Conservation (phyloP, 2,888 invertebrate species). For the Leucoptera coffeella region DNA sequence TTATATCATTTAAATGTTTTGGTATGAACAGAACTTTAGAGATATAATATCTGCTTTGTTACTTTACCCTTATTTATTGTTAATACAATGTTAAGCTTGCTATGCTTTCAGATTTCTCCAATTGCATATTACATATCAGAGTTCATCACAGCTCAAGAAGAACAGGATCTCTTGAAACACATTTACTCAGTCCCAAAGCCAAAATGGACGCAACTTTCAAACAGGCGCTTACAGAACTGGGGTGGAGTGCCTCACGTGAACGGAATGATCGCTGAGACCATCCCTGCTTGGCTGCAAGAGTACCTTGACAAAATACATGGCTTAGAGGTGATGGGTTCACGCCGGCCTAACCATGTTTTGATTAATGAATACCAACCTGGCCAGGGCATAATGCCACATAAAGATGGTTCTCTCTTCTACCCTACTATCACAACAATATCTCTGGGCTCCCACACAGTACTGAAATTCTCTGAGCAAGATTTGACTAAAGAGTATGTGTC, state of each 20-base stretch:
- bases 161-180: slow-evolving; percentile 61
- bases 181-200: slow-evolving; percentile 82
- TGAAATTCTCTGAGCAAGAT: slow-evolving; percentile 69
- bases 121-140: slow-evolving; percentile 78
- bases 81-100: too few species aligned
- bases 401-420: slow-evolving; percentile 90
- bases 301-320: slow-evolving; percentile 65
- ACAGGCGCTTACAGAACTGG: slow-evolving; percentile 94
- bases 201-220: slow-evolving; percentile 91
- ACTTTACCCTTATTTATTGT: too few species aligned
- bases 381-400: slow-evolving; percentile 96
- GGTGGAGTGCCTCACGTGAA: slow-evolving; percentile 91
- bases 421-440: slow-evolving; percentile 91
- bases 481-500: slow-evolving; percentile 20
- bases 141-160: slow-evolving; percentile 73
- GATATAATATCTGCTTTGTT: too few species aligned
- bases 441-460: slow-evolving; percentile 81
- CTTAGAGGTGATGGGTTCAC: slow-evolving; percentile 63
- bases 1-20: too few species aligned
- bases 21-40: too few species aligned
- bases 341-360: slow-evolving; percentile 84
- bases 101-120: slow-evolving; percentile 55
- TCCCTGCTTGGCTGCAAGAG: slow-evolving; percentile 77
- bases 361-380: slow-evolving; percentile 91
- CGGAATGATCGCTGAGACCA: slow-evolving; percentile 86